Conservation (phyloP, 2,888 invertebrate genomes). For the Coelinius sp. region DNA sequence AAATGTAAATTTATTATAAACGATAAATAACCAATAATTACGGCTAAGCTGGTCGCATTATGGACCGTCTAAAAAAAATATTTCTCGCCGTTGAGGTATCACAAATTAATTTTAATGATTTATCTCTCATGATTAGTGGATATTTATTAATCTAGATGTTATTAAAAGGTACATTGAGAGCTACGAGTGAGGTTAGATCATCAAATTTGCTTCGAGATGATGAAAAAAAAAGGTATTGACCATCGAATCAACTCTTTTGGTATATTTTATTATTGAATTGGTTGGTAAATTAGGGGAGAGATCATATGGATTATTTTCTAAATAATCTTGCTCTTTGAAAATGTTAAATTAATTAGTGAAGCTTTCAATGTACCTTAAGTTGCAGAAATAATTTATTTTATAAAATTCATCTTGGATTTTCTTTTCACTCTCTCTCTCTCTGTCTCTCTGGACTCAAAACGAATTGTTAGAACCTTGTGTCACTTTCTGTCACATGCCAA, state of each 20-base stretch:
- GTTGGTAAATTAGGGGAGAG: too few species aligned
- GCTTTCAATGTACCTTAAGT: too few species aligned
- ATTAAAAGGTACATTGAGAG: too few species aligned
- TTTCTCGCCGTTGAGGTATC: slow-evolving; percentile 15
- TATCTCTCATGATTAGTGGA: not conserved
- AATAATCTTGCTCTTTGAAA: too few species aligned
- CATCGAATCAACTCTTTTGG: too few species aligned
- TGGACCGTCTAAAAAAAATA: slow-evolving; percentile 26
- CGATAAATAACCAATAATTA: not conserved
- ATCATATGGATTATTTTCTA: too few species aligned
- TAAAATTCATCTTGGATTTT: not conserved
- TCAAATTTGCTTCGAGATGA: not conserved
- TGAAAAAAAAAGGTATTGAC: too few species aligned
- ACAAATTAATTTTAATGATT: not conserved
- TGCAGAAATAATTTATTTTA: too few species aligned
- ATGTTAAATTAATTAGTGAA: too few species aligned
- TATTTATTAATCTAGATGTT: not conserved
- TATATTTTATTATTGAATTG: too few species aligned
- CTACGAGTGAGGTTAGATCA: not conserved
- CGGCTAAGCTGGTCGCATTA: slow-evolving; percentile 25
- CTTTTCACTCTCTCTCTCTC: not conserved
- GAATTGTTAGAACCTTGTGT: slow-evolving; percentile 39
- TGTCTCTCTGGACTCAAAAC: not conserved
- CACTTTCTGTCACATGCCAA: slow-evolving; percentile 43
- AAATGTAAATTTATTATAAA: not conserved